Evolutionary conservation across 2,797 vertebrate genomes (phyloP), one percentile per base, ranked within the genome.

Genomic region (Etheostoma nigrum): DNA sequence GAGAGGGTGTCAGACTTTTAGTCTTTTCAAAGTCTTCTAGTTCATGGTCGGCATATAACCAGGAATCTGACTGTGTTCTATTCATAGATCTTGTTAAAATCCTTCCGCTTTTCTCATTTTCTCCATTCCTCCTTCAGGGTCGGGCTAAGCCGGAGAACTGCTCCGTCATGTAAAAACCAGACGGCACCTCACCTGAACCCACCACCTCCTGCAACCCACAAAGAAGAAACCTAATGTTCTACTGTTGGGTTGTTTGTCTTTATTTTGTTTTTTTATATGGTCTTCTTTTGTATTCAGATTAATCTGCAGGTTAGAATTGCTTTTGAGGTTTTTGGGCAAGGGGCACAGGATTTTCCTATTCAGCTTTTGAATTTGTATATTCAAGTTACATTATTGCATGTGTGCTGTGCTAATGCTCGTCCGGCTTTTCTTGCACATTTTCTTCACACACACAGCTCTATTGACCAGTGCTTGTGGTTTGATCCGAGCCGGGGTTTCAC

Each of bases 131-230:
- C 47, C 67, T 69, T 42, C 83, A 95, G 95, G 91, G 82, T 53
- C 91, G 92, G 0, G 76, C 72, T 57, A 94, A 93, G 44, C 88
- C 90, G 5, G 93, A 94, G 87, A 94, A 85, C 84, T 95, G 95
- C 89, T 84, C 91, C 73, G 7, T 95, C 90, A 95, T 96, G 95
- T 96, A 93, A 80, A 77, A 52, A 62, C 42, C 76, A 74, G 59
- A 72, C 66, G 23, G 73, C 62, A 67, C 72, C 81, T 85, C 79
- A 76, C 67, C 84, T 65, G 81, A 77, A 66, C 72, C 70, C 67
- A 57, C 42, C 54, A n/a, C 78, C 82, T 78, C 83, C 80, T 74
- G 76, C 61, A 44, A 62, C 66, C 82, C 57, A 63, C 54, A 60
- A 3, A 69, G 74, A 76, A 86, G 70, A 79, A 61, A 5, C 2